phyloP scores from a whole-genome alignment of 2,888 invertebrate species.

The Ichneumoninae sp. region DNA sequence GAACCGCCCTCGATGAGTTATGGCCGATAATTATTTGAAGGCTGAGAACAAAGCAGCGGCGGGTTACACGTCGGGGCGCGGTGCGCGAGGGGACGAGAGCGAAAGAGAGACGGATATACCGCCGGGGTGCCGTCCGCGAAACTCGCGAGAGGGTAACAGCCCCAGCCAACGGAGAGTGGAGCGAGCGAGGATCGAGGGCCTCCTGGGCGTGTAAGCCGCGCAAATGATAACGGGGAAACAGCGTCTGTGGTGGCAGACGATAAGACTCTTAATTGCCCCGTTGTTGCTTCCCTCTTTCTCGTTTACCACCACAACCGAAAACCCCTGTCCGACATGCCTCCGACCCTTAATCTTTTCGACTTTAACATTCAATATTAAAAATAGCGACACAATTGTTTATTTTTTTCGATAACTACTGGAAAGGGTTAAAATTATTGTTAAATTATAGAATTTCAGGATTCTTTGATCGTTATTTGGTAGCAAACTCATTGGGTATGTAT shows the following conservation, averaged over 20 bases:
- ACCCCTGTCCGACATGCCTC: not conserved
- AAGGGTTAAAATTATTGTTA: not conserved
- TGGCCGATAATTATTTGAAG: conserved; percentile 76
- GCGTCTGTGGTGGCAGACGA: conserved; percentile 72
- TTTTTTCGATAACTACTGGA: not conserved
- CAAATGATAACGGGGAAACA: conserved; percentile 78
- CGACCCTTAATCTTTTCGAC: conserved; percentile 6
- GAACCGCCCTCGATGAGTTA: conserved; percentile 70
- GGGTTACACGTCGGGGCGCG: conserved; percentile 50
- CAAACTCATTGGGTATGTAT: too few species aligned
- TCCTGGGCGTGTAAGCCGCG: conserved; percentile 75
- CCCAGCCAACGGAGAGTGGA: conserved; percentile 46
- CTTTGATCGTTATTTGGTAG: too few species aligned
- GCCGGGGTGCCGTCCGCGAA: conserved; percentile 43
- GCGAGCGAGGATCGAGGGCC: conserved; percentile 52
- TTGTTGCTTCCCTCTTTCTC: conserved; percentile 60
- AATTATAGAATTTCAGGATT: not conserved
- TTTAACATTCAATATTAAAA: conserved; percentile 26
- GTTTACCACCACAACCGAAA: conserved; percentile 28
- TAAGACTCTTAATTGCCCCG: conserved; percentile 76
- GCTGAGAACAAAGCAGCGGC: conserved; percentile 68
- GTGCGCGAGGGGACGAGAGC: conserved; percentile 29
- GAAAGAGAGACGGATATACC: conserved; percentile 17
- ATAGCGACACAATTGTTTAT: not conserved
- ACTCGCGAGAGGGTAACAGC: conserved; percentile 39